phyloP scores from a whole-genome alignment of 2,113 vertebrate species.

The Oncorhynchus nerka region DNA sequence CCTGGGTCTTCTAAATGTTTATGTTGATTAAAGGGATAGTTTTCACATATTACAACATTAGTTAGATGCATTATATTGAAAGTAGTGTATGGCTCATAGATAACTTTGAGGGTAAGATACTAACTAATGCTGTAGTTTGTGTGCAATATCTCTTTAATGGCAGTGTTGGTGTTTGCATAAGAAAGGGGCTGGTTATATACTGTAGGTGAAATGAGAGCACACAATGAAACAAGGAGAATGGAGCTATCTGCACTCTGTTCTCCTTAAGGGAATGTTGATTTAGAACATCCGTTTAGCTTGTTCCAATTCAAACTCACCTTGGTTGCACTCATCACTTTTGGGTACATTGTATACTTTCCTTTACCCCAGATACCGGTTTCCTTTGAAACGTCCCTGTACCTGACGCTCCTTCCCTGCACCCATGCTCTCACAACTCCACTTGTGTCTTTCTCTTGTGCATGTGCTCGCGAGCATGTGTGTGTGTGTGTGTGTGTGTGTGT shows the following conservation, averaged over 20 bases:
- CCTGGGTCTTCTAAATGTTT: background rate
- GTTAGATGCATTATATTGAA: too few species aligned
- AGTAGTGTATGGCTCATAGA: too few species aligned
- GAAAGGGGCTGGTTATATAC: background rate
- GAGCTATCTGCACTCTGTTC: background rate
- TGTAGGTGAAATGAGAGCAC: too few species aligned
- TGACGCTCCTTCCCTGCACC: background rate
- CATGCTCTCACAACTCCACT: background rate
- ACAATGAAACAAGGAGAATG: background rate
- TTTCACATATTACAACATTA: too few species aligned
- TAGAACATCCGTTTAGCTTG: background rate
- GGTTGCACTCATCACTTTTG: background rate
- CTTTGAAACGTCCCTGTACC: background rate
- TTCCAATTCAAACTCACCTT: background rate
- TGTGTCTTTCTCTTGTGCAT: background rate
- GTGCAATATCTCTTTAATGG: background rate
- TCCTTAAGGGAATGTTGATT: background rate
- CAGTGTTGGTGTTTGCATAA: background rate
- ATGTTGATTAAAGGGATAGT: background rate
- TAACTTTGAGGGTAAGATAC: too few species aligned
- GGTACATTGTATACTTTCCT: background rate
- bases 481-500: constrained; percentile 1
- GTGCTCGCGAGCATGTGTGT: too few species aligned
- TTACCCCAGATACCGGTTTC: background rate
- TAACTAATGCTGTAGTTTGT: background rate